phyloP scores from a whole-genome alignment of 2,797 vertebrate genomes.

The Naso thynnoides region DNA sequence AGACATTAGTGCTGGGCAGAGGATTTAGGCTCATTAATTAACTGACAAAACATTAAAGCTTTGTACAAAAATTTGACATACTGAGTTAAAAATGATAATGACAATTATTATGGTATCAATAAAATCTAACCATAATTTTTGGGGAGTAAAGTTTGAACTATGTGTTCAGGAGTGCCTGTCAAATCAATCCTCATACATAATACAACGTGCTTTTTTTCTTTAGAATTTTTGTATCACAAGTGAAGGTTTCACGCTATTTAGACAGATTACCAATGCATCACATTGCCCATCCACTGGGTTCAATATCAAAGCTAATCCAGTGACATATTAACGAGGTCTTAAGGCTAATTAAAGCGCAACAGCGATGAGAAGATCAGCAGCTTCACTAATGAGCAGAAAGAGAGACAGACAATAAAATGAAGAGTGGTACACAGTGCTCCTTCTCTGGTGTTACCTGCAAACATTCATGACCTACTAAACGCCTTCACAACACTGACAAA shows the following conservation, averaged over 20 bases:
- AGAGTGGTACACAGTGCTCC: constrained; percentile 13
- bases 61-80: background rate
- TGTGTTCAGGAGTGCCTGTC: background rate
- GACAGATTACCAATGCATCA: constrained; percentile 27
- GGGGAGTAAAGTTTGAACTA: no score
- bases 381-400: constrained; percentile 57
- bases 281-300: constrained; percentile 13
- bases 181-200: background rate
- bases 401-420: constrained; percentile 25
- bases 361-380: constrained; percentile 64
- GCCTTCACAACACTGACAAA: constrained; percentile 26
- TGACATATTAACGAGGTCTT: constrained; percentile 64
- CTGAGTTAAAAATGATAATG: background rate
- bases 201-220: background rate
- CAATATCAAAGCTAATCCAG: constrained; percentile 58
- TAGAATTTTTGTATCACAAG: constrained; percentile 4
- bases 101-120: background rate
- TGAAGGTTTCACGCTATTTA: constrained; percentile 2
- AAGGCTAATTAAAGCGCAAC: constrained; percentile 65
- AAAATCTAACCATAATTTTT: background rate
- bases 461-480: constrained; percentile 23
- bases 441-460: background rate
- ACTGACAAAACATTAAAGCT: background rate
- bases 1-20: background rate
- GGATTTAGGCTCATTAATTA: background rate